A percentile compares a stretch with the other conserved stretches of the same genome.
Conservation (phyloP, 2,113 vertebrate species). For the Taxidea taxus region DNA sequence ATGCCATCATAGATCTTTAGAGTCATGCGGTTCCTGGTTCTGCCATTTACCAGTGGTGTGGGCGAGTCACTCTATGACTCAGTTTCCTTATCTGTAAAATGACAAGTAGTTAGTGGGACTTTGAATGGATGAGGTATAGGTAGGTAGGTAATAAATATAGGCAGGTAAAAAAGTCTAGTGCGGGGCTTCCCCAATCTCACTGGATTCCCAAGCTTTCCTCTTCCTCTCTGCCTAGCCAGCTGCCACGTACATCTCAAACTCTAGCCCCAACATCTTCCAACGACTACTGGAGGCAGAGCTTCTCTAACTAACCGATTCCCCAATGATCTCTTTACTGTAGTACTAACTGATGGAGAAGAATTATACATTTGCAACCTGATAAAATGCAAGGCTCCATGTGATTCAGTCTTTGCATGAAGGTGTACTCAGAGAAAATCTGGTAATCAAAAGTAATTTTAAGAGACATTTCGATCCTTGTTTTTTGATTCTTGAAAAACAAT, state of each 20-base stretch:
- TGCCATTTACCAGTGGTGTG: neutral
- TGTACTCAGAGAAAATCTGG: neutral
- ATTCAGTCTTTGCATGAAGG: neutral
- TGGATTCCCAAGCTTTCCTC: neutral
- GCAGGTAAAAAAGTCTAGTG: neutral
- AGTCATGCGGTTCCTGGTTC: neutral
- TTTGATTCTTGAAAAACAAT: neutral
- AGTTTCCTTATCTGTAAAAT: neutral
- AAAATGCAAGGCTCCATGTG: neutral
- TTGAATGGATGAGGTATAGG: neutral
- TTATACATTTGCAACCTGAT: neutral
- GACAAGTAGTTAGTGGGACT: neutral
- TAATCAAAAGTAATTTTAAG: neutral
- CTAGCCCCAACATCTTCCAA: neutral
- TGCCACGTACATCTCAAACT: neutral
- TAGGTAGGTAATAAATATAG: too few relatives aligned
- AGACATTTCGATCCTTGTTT: neutral
- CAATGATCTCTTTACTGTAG: too few relatives aligned
- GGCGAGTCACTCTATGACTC: neutral
- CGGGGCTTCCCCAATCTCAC: neutral
- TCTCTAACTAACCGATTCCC: neutral
- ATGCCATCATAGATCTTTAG: neutral
- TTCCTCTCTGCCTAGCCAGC: neutral
- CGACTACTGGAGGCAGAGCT: neutral
- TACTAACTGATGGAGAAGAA: rapidly evolving